Base-by-base conservation (phyloP, 2,888 invertebrate genomes). In the Dexiosoma caninum region DNA sequence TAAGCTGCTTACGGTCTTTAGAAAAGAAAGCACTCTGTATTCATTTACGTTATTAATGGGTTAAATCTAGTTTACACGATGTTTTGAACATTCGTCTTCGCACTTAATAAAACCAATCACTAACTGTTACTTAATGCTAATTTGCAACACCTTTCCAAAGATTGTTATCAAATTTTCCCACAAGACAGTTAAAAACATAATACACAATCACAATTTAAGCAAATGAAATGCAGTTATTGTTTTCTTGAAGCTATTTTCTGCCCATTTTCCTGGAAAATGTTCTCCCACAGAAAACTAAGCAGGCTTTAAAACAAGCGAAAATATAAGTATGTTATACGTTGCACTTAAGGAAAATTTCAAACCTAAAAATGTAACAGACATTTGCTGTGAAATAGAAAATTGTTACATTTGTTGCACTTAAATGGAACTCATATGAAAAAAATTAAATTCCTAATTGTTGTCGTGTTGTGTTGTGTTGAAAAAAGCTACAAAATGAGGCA, bases 331-430 rank as follows among this genome's bases (percentile, higher is more conserved):
- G 42, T 62, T 42, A 16, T n/a, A 37, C 66, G 8, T 12, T 21
- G 51, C 27, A 37, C 3, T 51, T 53, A 53, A 23, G 12, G 27
- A 44, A 62, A 69, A 9, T 46, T 23, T 23, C 42, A 59, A 67
- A 67, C 16, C 9, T 37, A 37, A 75, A 57, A 60, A 60, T 23
- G 37, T 23, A 32, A 62, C 21, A 40, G 49, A 77, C 64, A 66
- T 72, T 74, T 46, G 62, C 69, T 74, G 78, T 79, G 74, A 79
- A 69, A 49, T 74, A 64, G 49, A 79, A 79, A 74, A 69, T 72
- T 74, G 67, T 78, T 71, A 72, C 66, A 78, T 60, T 72, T 60
- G 66, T 67, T 44, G 30, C 37, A 62, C 55, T 51, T 69, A 59
- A 79, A 70, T 70, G 67, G 78, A 23, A 46, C 53, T 44, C 51